Evolutionary conservation across 2,888 invertebrate genomes (phyloP), one percentile per base, ranked within the genome.

Genomic region (Rhabditoides inermis): DNA sequence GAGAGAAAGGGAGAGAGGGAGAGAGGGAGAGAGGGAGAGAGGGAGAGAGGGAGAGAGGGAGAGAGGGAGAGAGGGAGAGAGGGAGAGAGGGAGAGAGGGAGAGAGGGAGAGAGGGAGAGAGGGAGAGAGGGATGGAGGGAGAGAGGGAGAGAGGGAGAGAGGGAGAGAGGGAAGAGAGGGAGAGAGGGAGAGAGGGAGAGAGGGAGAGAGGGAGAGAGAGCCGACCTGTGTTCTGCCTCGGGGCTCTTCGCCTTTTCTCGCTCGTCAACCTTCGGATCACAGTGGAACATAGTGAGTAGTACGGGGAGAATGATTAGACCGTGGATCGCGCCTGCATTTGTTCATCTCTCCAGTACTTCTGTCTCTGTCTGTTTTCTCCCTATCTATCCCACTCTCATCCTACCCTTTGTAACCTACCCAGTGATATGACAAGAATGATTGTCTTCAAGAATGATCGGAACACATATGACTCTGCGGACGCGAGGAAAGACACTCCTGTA

Each of bases 351-450:
- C n/a, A n/a, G n/a, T n/a, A n/a, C n/a, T n/a, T n/a, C n/a, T n/a
- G n/a, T n/a, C n/a, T n/a, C n/a, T n/a, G n/a, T n/a, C n/a, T n/a
- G n/a, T n/a, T n/a, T n/a, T n/a, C n/a, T n/a, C n/a, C n/a, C n/a
- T n/a, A n/a, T n/a, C n/a, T n/a, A 12, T 32, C 35, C 40, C 15
- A 40, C 15, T 40, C 18, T 12, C n/a, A n/a, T 40, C 20, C 20
- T 7, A 45, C 30, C n/a, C 39, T 20, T 39, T 30, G 2, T 32
- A 25, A 44, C 46, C 32, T 39, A 58, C 60, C 91, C 65, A 90
- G 87, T 78, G 89, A 86, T 63, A 92, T 88, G 0, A 92, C 91
- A 72, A 92, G 82, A 77, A 91, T 88, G 23, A 91, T 89, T 85
- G 90, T 90, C 81, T 86, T 73, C 23, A 73, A 58, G 56, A 73